Conservation (phyloP, 2,888 invertebrate genomes). For the Cyrtodaria siliqua region DNA sequence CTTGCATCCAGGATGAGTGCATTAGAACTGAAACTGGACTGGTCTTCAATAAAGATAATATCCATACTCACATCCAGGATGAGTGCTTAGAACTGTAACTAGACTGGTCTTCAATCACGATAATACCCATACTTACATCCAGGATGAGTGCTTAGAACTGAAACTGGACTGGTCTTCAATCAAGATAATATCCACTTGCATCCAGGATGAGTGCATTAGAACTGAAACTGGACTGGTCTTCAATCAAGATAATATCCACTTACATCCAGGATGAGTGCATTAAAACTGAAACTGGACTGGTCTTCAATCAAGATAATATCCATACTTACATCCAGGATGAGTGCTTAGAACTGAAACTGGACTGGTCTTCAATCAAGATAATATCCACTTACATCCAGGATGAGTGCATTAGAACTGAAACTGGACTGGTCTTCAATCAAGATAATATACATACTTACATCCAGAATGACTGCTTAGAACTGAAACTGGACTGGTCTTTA, state of each 20-base stretch:
- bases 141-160: too few species aligned
- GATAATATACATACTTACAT: slow-evolving; percentile 92
- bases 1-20: slow-evolving; percentile 92
- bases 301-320: slow-evolving; percentile 95
- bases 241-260: slow-evolving; percentile 95
- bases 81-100: slow-evolving; percentile 93
- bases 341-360: slow-evolving; percentile 92
- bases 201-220: slow-evolving; percentile 93
- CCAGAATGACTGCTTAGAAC: slow-evolving; percentile 93
- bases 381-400: too few species aligned
- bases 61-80: slow-evolving; percentile 91
- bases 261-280: slow-evolving; percentile 92
- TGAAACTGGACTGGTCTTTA: slow-evolving; percentile 91
- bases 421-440: too few species aligned
- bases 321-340: slow-evolving; percentile 91
- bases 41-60: slow-evolving; percentile 95
- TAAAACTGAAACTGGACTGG: slow-evolving; percentile 91
- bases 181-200: too few species aligned
- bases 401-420: too few species aligned
- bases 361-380: slow-evolving; percentile 92
- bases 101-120: too few species aligned
- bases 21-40: slow-evolving; percentile 91
- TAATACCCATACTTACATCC: too few species aligned
- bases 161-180: too few species aligned
- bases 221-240: slow-evolving; percentile 91